A percentile compares a stretch with the other conserved stretches of the same genome.
These are phyloP conservation scores for Lindbergichthys nudifrons DNA, from an alignment of 2,797 vertebrate species.

Conservation along the genomic window DNA sequence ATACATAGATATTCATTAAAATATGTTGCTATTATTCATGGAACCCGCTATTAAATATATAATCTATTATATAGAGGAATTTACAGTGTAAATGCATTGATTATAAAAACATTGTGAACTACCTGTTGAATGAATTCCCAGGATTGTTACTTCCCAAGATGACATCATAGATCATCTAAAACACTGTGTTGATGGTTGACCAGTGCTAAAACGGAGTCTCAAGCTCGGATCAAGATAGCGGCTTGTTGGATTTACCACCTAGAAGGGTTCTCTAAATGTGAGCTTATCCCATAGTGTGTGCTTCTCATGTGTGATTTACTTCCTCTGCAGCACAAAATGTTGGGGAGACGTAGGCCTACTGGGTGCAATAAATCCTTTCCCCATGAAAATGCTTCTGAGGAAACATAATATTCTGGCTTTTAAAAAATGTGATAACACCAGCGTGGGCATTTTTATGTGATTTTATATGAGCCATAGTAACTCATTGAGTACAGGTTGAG, in stretches of 20 bases:
- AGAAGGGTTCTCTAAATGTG: constrained; percentile 32
- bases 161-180: not conserved
- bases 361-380: constrained; percentile 21
- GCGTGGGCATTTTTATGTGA: constrained; percentile 15
- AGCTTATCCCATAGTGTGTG: constrained; percentile 13
- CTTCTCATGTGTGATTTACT: constrained; percentile 35
- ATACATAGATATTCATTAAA: not conserved
- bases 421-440: constrained; percentile 19
- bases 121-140: not conserved
- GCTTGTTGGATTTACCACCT: constrained; percentile 28
- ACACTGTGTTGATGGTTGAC: constrained; percentile 2
- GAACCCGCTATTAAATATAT: not conserved
- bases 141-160: not conserved
- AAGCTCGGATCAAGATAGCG: constrained; percentile 15
- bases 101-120: not conserved
- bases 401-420: constrained; percentile 23
- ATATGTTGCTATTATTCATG: too few species aligned
- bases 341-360: constrained; percentile 5
- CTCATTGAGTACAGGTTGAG: not conserved
- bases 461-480: constrained; percentile 3
- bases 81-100: not conserved
- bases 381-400: constrained; percentile 17
- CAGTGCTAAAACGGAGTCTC: constrained; percentile 14
- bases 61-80: not conserved
- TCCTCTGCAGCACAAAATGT: constrained; percentile 23